Percentiles rank a stretch among this genome's conserved stretches.
Conservation (phyloP, 2,888 invertebrate species). For the Myopa tessellatipennis region DNA sequence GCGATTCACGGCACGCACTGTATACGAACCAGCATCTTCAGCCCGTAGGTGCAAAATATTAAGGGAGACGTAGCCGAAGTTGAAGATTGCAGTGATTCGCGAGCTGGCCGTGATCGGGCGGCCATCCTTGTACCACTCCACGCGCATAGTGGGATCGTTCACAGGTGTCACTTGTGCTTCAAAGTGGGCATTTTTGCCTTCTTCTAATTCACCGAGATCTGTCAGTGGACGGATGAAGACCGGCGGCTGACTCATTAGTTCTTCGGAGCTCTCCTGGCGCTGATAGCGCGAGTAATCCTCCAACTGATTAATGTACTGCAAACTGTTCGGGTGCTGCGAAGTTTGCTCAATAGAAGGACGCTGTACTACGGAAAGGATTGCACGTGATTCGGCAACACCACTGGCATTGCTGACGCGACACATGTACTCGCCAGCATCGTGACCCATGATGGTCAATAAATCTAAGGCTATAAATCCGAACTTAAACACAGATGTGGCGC, state of each 20-base stretch:
- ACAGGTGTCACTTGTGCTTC: constrained; percentile 93
- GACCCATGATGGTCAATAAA: constrained; percentile 84
- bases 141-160: constrained; percentile 92
- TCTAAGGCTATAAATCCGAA: constrained; percentile 98
- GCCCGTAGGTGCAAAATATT: constrained; percentile 98
- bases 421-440: constrained; percentile 91
- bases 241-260: constrained; percentile 82
- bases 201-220: constrained; percentile 87
- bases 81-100: constrained; percentile 96
- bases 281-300: constrained; percentile 92
- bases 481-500: constrained; percentile 94
- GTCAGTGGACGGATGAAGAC: constrained; percentile 89
- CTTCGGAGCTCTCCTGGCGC: constrained; percentile 86
- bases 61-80: constrained; percentile 98
- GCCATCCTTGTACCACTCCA: constrained; percentile 96
- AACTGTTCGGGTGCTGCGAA: constrained; percentile 91
- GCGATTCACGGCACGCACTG: constrained; percentile 90
- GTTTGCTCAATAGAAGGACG: constrained; percentile 86
- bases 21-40: constrained; percentile 97
- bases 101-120: constrained; percentile 95
- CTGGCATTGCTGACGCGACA: constrained; percentile 89
- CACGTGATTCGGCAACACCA: constrained; percentile 88
- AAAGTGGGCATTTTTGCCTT: constrained; percentile 92
- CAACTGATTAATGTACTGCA: constrained; percentile 89
- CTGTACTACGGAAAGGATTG: constrained; percentile 82